Evolutionary conservation across 2,113 vertebrate species (phyloP).

Genomic region (Scophthalmus maximus): DNA sequence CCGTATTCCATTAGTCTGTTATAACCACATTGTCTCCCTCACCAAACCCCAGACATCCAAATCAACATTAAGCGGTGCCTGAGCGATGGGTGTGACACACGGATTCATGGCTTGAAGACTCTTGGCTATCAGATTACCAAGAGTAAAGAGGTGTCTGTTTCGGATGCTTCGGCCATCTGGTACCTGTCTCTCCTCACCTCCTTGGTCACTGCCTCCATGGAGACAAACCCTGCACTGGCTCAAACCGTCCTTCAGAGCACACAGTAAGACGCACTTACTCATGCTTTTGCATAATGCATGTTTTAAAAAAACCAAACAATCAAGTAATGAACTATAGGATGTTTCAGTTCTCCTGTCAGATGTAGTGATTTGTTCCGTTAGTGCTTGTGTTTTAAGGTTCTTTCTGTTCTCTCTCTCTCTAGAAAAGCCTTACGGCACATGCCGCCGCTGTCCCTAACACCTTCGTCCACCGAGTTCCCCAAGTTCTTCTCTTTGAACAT

Average conservation of each 20-base stretch:
- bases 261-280: constrained; percentile 85
- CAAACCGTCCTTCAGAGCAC: constrained; percentile 95
- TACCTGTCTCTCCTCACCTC: constrained; percentile 97
- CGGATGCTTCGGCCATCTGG: constrained; percentile 98
- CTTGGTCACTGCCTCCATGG: constrained; percentile 96
- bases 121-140: constrained; percentile 93
- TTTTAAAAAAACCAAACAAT: not conserved
- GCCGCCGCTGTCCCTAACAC: constrained; percentile 92
- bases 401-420: constrained; percentile 17
- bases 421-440: constrained; percentile 97
- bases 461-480: constrained; percentile 91
- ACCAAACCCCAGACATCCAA: constrained; percentile 88
- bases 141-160: constrained; percentile 92
- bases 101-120: constrained; percentile 94
- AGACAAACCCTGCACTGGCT: constrained; percentile 93
- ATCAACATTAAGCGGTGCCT: constrained; percentile 98
- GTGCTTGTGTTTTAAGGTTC: not conserved
- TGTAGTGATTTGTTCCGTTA: not conserved
- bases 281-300: not conserved
- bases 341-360: not conserved
- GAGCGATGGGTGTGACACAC: constrained; percentile 96
- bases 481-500: constrained; percentile 95
- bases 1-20: constrained; percentile 35
- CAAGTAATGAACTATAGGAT: not conserved
- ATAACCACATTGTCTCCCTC: constrained; percentile 33